phyloP scores from a whole-genome alignment of 2,113 vertebrate species.

The Peromyscus leucopus region DNA sequence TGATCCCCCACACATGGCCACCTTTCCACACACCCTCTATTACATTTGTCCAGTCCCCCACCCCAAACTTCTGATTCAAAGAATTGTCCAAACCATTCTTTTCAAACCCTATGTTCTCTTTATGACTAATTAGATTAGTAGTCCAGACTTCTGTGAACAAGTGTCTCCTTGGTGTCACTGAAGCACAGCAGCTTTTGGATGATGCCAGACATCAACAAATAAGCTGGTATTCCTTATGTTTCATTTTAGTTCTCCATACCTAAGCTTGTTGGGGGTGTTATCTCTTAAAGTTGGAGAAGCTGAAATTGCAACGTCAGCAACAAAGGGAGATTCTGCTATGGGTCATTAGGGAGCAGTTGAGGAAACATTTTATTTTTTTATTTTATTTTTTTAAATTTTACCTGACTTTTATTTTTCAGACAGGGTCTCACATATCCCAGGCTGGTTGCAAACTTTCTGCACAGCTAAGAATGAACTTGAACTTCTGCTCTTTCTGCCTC shows the following conservation, averaged over 20 bases:
- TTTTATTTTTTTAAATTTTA: too few species aligned
- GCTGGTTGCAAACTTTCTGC: too few species aligned
- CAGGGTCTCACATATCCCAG: too few species aligned
- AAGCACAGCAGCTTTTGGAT: neutral
- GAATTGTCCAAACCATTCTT: neutral
- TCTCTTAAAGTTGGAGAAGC: neutral
- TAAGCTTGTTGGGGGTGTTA: neutral
- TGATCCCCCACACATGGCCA: neutral
- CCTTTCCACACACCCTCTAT: neutral
- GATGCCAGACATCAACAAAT: neutral
- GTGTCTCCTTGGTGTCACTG: neutral
- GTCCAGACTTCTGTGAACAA: slow-evolving; percentile 3
- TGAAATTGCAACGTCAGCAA: neutral
- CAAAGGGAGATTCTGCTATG: neutral
- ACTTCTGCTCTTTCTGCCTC: too few species aligned
- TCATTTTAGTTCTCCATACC: neutral
- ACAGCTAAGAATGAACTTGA: too few species aligned
- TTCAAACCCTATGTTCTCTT: neutral
- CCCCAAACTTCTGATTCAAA: neutral
- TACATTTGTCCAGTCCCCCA: neutral
- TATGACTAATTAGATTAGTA: slow-evolving; percentile 3
- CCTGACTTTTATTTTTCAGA: too few species aligned
- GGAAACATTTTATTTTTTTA: too few species aligned
- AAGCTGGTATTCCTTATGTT: neutral
- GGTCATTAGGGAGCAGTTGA: neutral